Evolutionary conservation across 2,797 vertebrate genomes (phyloP), one percentile per base, ranked within the genome.

Genomic region (Pelobates cultripes): DNA sequence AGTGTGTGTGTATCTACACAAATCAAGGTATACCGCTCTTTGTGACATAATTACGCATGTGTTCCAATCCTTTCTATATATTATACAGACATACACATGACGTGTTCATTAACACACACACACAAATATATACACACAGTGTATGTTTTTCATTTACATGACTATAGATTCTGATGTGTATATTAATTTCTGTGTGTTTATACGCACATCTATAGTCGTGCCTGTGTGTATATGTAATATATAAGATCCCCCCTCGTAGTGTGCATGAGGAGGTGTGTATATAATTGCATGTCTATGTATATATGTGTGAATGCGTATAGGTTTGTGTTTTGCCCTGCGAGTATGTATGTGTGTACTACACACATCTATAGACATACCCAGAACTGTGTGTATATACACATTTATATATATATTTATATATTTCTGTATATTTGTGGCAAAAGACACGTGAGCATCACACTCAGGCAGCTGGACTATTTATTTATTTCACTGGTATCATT

Each of bases 401-500:
- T 51, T 51, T n/a, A n/a, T n/a, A 80, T 75, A 61, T 61, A 80
- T 60, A 73, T 64, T 12, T 70, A 43, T 67, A 74, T 80, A 75
- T 80, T 67, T 80, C 70, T 73, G 78, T 80, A 73, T 42, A 73
- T 80, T 66, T 80, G 63, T 67, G 61, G 43, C 12, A 10, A 43
- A 67, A 8, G 13, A 42, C 70, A 79, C 60, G 12, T 15, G 55
- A 70, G 70, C 79, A 4, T 42, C 79, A 61, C 76, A 61, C 69
- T 63, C 69, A 70, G 79, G 79, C 79, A 75, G 79, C 79, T 81
- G 73, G 41, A 41, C 40, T 9, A 70, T 17, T 70, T 75, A 81
- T 70, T 81, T 69, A 81, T 75, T 70, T 81, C 63, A 70, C 72
- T 60, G 15, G 53, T 43, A 28, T 70, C 64, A 70, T 75, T 75